These are phyloP conservation scores for Habroteleia sp. DNA, from an alignment of 2,888 invertebrate genomes.

Conservation along the genomic window DNA sequence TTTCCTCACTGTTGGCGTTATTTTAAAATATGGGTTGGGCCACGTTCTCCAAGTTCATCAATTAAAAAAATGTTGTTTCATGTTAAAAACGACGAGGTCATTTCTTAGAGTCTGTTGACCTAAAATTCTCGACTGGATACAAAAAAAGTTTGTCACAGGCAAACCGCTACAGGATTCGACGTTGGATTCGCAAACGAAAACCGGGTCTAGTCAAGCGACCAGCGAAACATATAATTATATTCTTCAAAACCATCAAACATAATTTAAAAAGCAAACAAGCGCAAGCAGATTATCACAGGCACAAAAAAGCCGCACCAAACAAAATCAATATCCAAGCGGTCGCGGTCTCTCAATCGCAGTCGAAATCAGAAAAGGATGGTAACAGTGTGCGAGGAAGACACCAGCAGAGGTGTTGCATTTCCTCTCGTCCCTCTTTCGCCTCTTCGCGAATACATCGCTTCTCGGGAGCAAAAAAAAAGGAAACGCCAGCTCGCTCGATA, in stretches of 20 bases:
- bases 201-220: no score
- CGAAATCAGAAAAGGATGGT: constrained; percentile 34
- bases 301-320: constrained; percentile 31
- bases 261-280: constrained; percentile 45
- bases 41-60: no score
- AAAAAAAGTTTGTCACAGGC: no score
- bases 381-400: background rate
- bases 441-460: constrained; percentile 35
- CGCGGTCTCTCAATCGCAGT: constrained; percentile 37
- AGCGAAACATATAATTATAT: no score
- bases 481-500: constrained; percentile 47
- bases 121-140: no score
- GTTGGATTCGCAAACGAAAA: no score
- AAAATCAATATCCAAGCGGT: constrained; percentile 47
- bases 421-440: constrained; percentile 24
- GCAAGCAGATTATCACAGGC: constrained; percentile 34
- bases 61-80: no score
- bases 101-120: no score
- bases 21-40: no score
- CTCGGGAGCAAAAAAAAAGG: constrained; percentile 41
- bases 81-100: no score
- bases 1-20: no score
- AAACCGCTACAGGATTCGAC: no score
- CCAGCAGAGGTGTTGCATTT: constrained; percentile 29
- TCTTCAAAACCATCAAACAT: constrained; percentile 23